Percentiles rank a stretch among this genome's conserved stretches.
Conservation (phyloP, 1,140 invertebrate genomes). For the Monochamus saltuarius region DNA sequence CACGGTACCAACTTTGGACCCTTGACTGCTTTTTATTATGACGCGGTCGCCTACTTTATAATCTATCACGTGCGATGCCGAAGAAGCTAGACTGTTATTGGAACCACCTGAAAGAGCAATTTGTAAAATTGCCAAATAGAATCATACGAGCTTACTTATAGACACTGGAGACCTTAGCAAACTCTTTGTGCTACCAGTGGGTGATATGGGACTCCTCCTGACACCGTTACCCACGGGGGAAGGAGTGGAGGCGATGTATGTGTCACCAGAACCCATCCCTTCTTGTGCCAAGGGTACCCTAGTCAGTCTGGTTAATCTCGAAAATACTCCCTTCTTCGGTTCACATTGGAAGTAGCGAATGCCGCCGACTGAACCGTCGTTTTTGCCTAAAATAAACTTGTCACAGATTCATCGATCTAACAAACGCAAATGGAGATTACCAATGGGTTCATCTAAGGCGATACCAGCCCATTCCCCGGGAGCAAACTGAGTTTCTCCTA, state of each 20-base stretch:
- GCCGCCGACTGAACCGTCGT: constrained; percentile 94
- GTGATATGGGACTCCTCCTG: constrained; percentile 48
- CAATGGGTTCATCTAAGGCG: constrained; percentile 90
- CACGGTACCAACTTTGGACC: constrained; percentile 85
- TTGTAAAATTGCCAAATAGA: not conserved
- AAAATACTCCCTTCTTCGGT: constrained; percentile 90
- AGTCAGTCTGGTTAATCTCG: constrained; percentile 84
- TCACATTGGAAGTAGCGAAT: constrained; percentile 93
- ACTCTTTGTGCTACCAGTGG: constrained; percentile 55
- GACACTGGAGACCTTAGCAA: constrained; percentile 51
- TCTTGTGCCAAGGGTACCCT: constrained; percentile 63
- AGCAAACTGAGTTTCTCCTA: constrained; percentile 97
- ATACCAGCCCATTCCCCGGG: constrained; percentile 96
- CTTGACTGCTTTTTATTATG: constrained; percentile 82
- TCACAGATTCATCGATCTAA: not conserved
- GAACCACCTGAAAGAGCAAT: constrained; percentile 59
- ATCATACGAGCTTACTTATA: constrained; percentile 43
- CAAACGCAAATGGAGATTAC: constrained; percentile 52
- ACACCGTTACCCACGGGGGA: constrained; percentile 36
- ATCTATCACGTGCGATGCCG: constrained; percentile 57
- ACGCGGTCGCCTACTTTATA: constrained; percentile 86
- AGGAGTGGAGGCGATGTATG: constrained; percentile 23
- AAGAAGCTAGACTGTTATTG: constrained; percentile 59
- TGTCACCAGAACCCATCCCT: constrained; percentile 42
- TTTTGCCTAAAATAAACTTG: constrained; percentile 71